Evolutionary conservation across 2,888 invertebrate species (phyloP).

Genomic region (Macrophya alboannulata): DNA sequence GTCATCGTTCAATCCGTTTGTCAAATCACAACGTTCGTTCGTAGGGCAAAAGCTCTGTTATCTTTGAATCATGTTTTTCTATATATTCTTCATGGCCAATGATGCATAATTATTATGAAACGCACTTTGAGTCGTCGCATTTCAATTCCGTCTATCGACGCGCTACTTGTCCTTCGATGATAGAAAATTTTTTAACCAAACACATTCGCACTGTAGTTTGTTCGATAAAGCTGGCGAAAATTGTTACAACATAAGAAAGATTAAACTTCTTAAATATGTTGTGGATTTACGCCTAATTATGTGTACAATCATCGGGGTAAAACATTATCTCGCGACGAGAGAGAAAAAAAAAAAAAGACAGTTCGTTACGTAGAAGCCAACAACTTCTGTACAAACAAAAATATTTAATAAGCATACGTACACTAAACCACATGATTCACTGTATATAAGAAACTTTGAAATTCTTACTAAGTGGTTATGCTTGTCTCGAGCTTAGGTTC

Average conservation of each 20-base stretch:
- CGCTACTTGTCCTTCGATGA: conserved; percentile 2
- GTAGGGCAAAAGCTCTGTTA: not conserved
- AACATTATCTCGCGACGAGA: not conserved
- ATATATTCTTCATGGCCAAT: not conserved
- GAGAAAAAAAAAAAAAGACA: not conserved
- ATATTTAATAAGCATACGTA: not conserved
- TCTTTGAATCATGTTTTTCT: conserved; percentile 22
- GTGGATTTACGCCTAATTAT: not conserved
- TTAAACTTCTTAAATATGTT: not conserved
- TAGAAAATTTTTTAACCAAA: not conserved
- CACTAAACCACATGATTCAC: not conserved
- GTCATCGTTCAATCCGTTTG: not conserved
- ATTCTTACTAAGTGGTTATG: not conserved
- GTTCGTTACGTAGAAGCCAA: conserved; percentile 23
- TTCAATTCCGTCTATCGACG: conserved; percentile 8
- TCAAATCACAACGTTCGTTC: not conserved
- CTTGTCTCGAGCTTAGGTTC: not conserved
- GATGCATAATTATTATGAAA: conserved; percentile 38
- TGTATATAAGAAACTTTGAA: not conserved
- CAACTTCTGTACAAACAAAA: not conserved
- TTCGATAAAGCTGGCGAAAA: not conserved
- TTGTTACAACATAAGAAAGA: not conserved
- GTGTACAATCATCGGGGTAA: conserved; percentile 20
- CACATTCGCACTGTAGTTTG: not conserved
- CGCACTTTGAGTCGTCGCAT: conserved; percentile 32